phyloP scores from a whole-genome alignment of 2,888 invertebrate genomes.

The Acleris sparsana region DNA sequence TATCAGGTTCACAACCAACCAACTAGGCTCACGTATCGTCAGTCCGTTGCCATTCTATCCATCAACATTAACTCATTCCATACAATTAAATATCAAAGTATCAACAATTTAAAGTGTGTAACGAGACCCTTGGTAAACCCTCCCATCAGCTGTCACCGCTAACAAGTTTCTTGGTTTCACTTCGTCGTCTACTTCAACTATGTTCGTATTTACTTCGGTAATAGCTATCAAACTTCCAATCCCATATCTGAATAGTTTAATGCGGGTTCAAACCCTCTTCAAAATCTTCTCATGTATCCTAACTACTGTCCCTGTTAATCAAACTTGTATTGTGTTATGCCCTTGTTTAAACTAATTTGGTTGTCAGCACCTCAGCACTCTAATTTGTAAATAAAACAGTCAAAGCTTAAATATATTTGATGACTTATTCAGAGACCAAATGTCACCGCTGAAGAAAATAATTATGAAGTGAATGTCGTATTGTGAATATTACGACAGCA shows the following conservation, averaged over 20 bases:
- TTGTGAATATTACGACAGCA: too few species aligned
- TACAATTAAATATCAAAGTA: not conserved
- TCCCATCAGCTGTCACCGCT: conserved; percentile 10
- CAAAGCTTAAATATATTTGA: too few species aligned
- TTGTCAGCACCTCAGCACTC: not conserved
- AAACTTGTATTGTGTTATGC: conserved; percentile 15
- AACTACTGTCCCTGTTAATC: conserved; percentile 23
- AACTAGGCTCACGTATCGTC: not conserved
- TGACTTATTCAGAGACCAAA: too few species aligned
- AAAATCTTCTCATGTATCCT: conserved; percentile 31
- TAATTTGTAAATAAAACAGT: not conserved
- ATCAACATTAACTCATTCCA: too few species aligned
- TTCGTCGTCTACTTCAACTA: conserved; percentile 19
- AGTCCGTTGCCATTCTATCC: too few species aligned
- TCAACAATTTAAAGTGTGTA: not conserved
- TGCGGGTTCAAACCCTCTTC: conserved; percentile 34
- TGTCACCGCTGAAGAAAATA: too few species aligned
- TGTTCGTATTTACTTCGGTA: conserved; percentile 29
- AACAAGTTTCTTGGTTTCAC: conserved; percentile 27
- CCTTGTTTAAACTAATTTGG: conserved; percentile 16
- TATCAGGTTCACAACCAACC: not conserved
- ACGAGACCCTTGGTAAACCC: not conserved
- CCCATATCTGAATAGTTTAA: conserved; percentile 34
- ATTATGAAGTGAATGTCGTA: too few species aligned
- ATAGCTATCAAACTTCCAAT: conserved; percentile 34